Percentiles rank a stretch among this genome's conserved stretches.
These are phyloP conservation scores for Siniperca undulata DNA, from an alignment of 2,797 vertebrate species.

Conservation along the genomic window DNA sequence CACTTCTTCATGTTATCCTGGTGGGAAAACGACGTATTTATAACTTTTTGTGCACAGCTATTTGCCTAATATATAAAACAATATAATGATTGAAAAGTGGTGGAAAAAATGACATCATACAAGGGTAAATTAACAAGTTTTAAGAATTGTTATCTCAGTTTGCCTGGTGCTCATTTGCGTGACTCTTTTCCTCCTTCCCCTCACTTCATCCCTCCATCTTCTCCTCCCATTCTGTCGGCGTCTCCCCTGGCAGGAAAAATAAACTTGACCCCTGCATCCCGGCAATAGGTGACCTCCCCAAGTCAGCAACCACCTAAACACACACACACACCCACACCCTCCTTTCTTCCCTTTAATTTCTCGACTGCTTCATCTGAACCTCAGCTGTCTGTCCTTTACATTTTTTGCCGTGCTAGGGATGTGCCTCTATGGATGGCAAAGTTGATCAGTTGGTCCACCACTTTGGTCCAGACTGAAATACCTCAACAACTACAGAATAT, in stretches of 20 bases:
- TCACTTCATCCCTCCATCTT: slow-evolving; percentile 27
- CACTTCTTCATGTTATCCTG: neutral
- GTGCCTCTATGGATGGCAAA: no score
- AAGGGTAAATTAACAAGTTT: neutral
- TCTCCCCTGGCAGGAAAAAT: slow-evolving; percentile 77
- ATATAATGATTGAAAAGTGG: neutral
- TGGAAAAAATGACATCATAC: neutral
- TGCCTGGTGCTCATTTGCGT: neutral
- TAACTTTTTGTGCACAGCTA: no score
- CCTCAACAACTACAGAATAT: neutral
- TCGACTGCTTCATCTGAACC: neutral
- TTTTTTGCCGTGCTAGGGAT: no score
- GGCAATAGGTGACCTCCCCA: slow-evolving; percentile 69
- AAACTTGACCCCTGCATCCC: slow-evolving; percentile 84
- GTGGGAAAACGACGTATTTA: neutral
- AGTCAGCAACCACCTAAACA: slow-evolving; percentile 43
- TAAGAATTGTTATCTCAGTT: neutral
- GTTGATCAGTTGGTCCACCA: no score
- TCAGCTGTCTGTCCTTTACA: neutral
- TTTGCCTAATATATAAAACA: neutral
- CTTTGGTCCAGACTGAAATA: neutral
- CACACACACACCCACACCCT: slow-evolving; percentile 8
- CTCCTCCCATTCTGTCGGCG: slow-evolving; percentile 27
- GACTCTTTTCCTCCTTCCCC: neutral
- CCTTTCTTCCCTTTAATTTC: slow-evolving; percentile 13